Evolutionary conservation across 2,888 invertebrate genomes (phyloP), one percentile per base, ranked within the genome.

Genomic region (Leucophora obtusa): DNA sequence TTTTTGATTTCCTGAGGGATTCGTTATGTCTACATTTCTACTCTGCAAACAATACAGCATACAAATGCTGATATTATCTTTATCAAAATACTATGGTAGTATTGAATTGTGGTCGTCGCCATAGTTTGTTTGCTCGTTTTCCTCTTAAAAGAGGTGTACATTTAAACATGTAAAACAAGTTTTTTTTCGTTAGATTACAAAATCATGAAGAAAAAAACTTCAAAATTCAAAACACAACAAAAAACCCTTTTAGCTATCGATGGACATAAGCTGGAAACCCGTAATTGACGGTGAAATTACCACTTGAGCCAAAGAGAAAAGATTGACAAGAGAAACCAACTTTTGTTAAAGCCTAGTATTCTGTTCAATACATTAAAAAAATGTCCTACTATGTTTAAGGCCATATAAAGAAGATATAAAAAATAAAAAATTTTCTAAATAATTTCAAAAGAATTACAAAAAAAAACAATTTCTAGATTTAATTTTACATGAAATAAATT

Each of bases 81-180:
- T 60, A 43, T 18, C 43, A 60, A 18, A 62, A 58, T 50, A 53
- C 50, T 18, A 21, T 21, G 56, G 47, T 28, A 43, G 53, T 56
- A 21, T 70, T 8, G 47, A 53, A 33, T 53, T 60, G 66, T 60
- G 17, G 66, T 77, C 63, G 15, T 65, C n/a, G 38, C 15, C 1
- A 14, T 47, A 1, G 43, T 47, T 38, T 47, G 43, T 47, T 47
- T 2, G 43, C 43, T 47, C 4, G 43, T 59, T 14, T 53, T 24
- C 47, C 9, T 43, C 33, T 47, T 24, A 3, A 35, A 8, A 28
- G 28, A 72, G 7, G 28, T 28, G 10, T 18, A 72, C 21, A 56
- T n/a, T 24, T 21, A 50, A 72, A 69, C 73, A 69, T 47, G 69
- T 63, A 53, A 73, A 79, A 79, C 73, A 65, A 63, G 69, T 79